Evolutionary conservation across 53 echinoderm and acorn worm species (phyloP).

Genomic region (Mesocentrotus franciscanus): DNA sequence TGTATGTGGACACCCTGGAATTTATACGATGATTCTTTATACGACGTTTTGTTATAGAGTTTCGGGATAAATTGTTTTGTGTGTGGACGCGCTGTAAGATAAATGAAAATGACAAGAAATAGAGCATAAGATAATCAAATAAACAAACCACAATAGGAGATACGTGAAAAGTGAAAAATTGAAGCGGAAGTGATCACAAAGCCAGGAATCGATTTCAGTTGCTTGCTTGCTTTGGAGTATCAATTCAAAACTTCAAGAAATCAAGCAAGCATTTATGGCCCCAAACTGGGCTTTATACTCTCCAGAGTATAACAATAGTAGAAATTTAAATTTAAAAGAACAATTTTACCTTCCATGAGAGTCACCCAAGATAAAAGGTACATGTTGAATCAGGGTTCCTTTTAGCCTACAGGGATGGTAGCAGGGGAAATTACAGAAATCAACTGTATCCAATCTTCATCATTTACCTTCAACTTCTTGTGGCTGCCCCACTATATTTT

Average conservation of each 20-base stretch:
- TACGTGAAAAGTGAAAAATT: no score
- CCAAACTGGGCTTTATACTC: background rate
- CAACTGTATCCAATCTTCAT: background rate
- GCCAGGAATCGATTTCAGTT: no score
- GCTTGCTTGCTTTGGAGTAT: background rate
- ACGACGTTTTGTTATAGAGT: no score
- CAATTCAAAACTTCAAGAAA: background rate
- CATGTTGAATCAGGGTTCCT: background rate
- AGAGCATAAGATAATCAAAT: no score
- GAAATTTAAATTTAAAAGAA: background rate
- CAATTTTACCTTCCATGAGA: background rate
- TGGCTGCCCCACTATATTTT: background rate
- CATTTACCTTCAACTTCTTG: background rate
- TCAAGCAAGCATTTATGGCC: background rate
- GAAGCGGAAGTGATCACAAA: no score
- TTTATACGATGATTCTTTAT: no score
- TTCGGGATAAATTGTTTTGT: no score
- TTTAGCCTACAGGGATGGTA: background rate
- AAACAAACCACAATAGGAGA: no score
- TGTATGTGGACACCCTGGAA: no score
- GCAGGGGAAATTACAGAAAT: background rate
- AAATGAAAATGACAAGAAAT: no score
- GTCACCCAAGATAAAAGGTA: background rate
- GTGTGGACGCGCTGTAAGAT: no score
- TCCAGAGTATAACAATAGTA: background rate